phyloP scores from a whole-genome alignment of 2,888 invertebrate species.

The Rhingia rostrata region DNA sequence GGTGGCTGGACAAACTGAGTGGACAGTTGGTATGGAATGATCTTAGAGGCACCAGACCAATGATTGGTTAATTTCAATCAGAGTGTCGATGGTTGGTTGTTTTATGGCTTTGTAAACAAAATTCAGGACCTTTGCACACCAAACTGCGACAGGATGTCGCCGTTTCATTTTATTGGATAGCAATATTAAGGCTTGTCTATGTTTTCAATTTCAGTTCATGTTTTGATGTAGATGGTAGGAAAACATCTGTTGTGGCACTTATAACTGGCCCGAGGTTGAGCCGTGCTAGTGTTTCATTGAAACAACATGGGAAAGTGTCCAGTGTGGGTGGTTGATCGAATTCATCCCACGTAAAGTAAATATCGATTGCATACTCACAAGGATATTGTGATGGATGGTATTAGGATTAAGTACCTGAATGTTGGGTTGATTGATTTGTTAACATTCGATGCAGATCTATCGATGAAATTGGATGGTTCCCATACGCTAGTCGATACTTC shows the following conservation, averaged over 20 bases:
- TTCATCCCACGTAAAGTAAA: neutral
- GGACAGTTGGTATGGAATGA: neutral
- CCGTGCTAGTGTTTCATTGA: neutral
- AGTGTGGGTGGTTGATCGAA: neutral
- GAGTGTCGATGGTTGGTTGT: too few relatives aligned
- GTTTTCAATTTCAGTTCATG: neutral
- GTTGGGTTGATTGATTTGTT: neutral
- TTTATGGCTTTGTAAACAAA: too few relatives aligned
- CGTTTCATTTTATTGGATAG: neutral
- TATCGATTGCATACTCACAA: neutral
- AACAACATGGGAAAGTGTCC: neutral
- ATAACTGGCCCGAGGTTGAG: neutral
- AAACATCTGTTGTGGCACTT: neutral
- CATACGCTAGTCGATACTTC: too few relatives aligned
- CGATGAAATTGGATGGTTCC: too few relatives aligned
- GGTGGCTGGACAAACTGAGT: neutral
- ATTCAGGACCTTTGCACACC: neutral
- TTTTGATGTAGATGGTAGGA: neutral
- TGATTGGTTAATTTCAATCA: too few relatives aligned
- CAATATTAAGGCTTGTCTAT: too few relatives aligned
- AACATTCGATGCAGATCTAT: too few relatives aligned
- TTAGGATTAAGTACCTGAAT: neutral
- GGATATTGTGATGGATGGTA: neutral
- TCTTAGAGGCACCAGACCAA: too few relatives aligned
- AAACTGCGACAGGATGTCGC: neutral